Evolutionary conservation across 2,113 vertebrate species (phyloP), one percentile per base, ranked within the genome.

Genomic region (Paratilapia polleni): DNA sequence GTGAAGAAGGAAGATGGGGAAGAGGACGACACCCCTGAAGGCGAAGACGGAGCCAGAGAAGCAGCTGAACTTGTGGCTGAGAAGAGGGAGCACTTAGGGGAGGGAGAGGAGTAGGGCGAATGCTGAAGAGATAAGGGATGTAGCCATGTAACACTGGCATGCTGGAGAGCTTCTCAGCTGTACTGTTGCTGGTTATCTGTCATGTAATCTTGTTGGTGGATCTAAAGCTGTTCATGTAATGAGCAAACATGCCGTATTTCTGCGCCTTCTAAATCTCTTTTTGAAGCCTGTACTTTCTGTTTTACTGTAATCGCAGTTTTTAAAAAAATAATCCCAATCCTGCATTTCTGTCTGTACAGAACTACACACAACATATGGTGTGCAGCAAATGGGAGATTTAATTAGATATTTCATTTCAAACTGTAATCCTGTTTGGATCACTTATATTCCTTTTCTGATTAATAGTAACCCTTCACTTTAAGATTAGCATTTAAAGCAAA

Each of bases 151-250:
- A 84, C 43, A 7, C 78, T 75, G 84, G 74, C 85, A n/a, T 79
- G 68, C 80, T 76, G 60, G 75, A 86, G 62, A 81, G 82, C 52
- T 86, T 82, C 83, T 87, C 82, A 56, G 88, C 76, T 38, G 74
- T 84, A 77, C 77, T 77, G 73, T 90, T 81, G 85, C 75, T 92
- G 90, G 87, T 91, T 89, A 74, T 93, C 73, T 88, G 85, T 93
- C 59, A 60, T 91, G 81, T 92, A 85, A 79, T 91, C 80, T 86
- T 82, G 75, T 90, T 82, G 92, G 81, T 92, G 91, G 86, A 91
- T 90, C 79, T 89, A 79, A 89, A 90, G 78, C 81, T 68, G 31
- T 85, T 92, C 58, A 83, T 54, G 61, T 80, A 89, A 64, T 85
- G 74, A 91, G 86, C 82, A 84, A 31, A 88, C 83, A 88, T n/a